Evolutionary conservation across 2,888 invertebrate genomes (phyloP).

Genomic region (Cepaea hortensis): DNA sequence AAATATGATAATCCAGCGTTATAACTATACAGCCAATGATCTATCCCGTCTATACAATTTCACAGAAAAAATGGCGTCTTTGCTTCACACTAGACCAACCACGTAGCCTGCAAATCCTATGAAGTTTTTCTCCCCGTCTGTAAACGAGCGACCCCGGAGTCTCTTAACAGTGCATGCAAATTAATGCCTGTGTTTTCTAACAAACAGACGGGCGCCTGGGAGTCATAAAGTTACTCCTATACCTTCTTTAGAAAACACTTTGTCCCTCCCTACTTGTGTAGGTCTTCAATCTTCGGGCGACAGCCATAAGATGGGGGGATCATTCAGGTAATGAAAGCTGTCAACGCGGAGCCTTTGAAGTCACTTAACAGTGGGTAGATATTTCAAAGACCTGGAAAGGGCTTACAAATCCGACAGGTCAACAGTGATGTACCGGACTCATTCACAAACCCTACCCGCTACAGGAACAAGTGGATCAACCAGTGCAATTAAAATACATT

Average conservation of each 20-base stretch:
- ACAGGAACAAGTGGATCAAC: background rate
- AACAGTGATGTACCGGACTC: slow-evolving; percentile 14
- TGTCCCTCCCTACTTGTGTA: background rate
- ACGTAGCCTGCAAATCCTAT: slow-evolving; percentile 1
- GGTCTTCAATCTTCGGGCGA: slow-evolving; percentile 28
- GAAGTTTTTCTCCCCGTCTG: background rate
- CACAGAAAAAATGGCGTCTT: no score
- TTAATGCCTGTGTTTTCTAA: slow-evolving; percentile 24
- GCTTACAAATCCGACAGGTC: slow-evolving; percentile 39
- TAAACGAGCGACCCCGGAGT: background rate
- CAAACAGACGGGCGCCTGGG: slow-evolving; percentile 15
- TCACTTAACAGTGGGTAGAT: slow-evolving; percentile 32
- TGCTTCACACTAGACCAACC: background rate
- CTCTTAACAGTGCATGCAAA: slow-evolving; percentile 20
- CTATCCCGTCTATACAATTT: no score
- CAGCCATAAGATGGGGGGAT: slow-evolving; percentile 34
- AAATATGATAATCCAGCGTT: no score
- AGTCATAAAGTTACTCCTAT: slow-evolving; percentile 20
- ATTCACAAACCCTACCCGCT: background rate
- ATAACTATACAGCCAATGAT: no score
- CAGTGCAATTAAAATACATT: background rate
- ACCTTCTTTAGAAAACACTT: slow-evolving; percentile 15
- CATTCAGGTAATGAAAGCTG: slow-evolving; percentile 35
- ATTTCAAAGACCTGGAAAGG: slow-evolving; percentile 33
- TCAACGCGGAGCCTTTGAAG: slow-evolving; percentile 36